phyloP scores from a whole-genome alignment of 2,888 invertebrate species.

The Deilephila porcellus region DNA sequence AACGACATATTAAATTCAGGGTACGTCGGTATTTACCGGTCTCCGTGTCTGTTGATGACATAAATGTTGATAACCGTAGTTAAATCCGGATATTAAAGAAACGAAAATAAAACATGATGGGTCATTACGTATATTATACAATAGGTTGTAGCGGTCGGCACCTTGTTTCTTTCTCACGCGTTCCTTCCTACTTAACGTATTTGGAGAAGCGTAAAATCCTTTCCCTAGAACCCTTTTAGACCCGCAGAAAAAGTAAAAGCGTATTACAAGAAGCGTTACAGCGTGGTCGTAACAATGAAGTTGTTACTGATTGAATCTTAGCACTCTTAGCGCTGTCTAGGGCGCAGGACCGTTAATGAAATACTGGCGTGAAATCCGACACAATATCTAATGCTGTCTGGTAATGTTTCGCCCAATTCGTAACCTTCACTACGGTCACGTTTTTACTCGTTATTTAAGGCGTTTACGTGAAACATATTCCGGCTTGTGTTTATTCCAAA shows the following conservation, averaged over 20 bases:
- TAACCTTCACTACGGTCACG: not conserved
- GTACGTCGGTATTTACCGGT: conserved; percentile 48
- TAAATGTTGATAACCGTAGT: conserved; percentile 68
- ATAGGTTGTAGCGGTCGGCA: conserved; percentile 57
- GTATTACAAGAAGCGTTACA: conserved; percentile 44
- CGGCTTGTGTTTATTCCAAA: not conserved
- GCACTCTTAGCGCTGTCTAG: conserved; percentile 19
- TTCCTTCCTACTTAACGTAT: conserved; percentile 59
- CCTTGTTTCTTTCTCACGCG: conserved; percentile 75
- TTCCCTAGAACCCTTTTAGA: conserved; percentile 61
- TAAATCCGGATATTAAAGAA: conserved; percentile 64
- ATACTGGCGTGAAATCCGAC: conserved; percentile 9
- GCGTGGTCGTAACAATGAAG: conserved; percentile 34
- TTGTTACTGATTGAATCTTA: conserved; percentile 33
- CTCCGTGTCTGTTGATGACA: conserved; percentile 60
- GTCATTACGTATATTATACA: conserved; percentile 64
- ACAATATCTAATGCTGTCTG: not conserved
- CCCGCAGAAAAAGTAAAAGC: conserved; percentile 54
- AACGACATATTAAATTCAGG: conserved; percentile 58
- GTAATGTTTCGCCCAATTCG: conserved; percentile 10
- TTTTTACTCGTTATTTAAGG: conserved; percentile 18
- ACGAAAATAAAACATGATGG: conserved; percentile 68
- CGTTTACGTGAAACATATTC: not conserved
- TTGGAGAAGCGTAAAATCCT: conserved; percentile 62
- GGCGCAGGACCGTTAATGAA: conserved; percentile 22